phyloP scores from a whole-genome alignment of 1,140 invertebrate species.

The Caenorhabditis remanei region DNA sequence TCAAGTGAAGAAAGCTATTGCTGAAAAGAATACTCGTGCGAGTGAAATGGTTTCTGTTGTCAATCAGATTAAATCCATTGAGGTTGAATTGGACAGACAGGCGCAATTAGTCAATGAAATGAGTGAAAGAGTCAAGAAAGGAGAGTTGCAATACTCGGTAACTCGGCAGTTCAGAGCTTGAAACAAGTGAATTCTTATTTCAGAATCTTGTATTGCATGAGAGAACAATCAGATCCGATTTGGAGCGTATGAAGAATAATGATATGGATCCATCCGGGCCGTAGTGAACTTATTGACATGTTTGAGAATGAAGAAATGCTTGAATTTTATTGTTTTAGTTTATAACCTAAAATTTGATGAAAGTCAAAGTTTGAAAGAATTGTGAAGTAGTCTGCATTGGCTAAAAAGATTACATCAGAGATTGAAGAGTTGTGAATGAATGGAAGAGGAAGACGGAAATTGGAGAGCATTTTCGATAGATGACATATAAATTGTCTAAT shows the following conservation, averaged over 20 bases:
- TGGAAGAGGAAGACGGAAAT: no score
- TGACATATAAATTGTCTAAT: no score
- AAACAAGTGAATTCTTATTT: background rate
- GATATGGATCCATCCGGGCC: background rate
- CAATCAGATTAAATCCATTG: conserved; percentile 42
- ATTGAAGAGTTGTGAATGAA: conserved; percentile 32
- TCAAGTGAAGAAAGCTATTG: conserved; percentile 43
- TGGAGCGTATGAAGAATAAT: conserved; percentile 7
- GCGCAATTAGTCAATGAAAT: conserved; percentile 32
- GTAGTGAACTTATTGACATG: background rate
- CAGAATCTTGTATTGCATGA: conserved; percentile 49
- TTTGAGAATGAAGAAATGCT: no score
- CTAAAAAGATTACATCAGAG: conserved; percentile 11
- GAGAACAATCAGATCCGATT: background rate
- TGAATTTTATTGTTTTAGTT: no score
- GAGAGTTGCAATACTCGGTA: conserved; percentile 41
- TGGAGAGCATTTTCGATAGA: no score
- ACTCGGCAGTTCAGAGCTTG: background rate
- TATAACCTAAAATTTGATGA: background rate
- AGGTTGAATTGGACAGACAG: conserved; percentile 31
- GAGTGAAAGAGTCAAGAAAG: conserved; percentile 36
- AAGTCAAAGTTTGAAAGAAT: conserved; percentile 29
- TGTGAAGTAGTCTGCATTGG: conserved; percentile 33
- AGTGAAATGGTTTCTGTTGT: conserved; percentile 48
- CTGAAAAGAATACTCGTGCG: conserved; percentile 20